Base-by-base conservation (phyloP, 2,113 vertebrate genomes). In the Capreolus pygargus region DNA sequence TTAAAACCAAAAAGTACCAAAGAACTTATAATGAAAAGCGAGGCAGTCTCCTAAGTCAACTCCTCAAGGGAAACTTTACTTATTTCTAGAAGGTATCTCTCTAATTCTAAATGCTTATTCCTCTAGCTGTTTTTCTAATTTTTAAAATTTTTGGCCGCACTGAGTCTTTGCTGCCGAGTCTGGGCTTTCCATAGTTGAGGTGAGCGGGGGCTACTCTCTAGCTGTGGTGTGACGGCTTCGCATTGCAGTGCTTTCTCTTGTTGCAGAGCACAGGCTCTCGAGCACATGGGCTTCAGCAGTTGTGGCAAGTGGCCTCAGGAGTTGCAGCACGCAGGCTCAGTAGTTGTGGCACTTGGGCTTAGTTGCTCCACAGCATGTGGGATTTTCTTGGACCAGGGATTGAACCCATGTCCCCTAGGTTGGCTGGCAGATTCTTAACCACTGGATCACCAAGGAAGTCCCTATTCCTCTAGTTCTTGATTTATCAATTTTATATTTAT, bases 1-100 rank as follows among this genome's bases (percentile, higher is more conserved):
- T 64, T 79, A 92, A 97, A 95, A 82, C 43, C 57, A 94, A 78
- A 91, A 86, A 85, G 33, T 54, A 55, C 6, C 54, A 89, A 86
- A 93, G 47, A 78, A 95, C 21, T 88, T 86, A n/a, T 2, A 9
- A 39, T 82, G 30, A 84, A 91, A 91, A 94, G 78, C 52, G 52
- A 91, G 50, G 81, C 81, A 83, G 54, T 64, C 39, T 93, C 13
- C 52, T 91, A 87, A 84, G 30, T 10, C 54, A 96, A 47, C 14
- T 43, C 28, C 43, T 92, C 90, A 92, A 87, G 95, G 45, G 14
- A 87, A 95, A 52, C 12, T 50, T 91, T 39, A 43, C 36, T 84
- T 94, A 89, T 58, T 92, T 83, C 76, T 89, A 14, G 50, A 96
- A 93, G 30, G 58, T 81, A 79, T 43, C 27, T 52, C 50, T 76